Evolutionary conservation across 2,888 invertebrate genomes (phyloP), one percentile per base, ranked within the genome.

Genomic region (Gandaritis pyraliata): DNA sequence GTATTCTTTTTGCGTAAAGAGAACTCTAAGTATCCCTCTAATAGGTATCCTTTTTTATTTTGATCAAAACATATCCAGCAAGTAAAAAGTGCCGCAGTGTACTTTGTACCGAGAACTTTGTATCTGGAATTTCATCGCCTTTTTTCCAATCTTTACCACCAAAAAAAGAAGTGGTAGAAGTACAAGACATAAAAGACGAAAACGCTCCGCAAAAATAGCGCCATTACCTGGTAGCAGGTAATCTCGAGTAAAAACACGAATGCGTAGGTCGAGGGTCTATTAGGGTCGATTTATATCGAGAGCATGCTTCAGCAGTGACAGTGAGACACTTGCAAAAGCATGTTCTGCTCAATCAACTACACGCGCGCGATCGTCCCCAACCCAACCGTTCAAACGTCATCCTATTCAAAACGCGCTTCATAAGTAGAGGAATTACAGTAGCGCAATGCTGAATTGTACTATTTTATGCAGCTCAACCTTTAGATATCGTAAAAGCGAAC

Each of bases 201-300:
- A 46, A 39, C 29, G 10, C 12, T 39, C 39, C 38, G 30, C 30
- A 30, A 15, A 53, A 56, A 33, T 57, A 50, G 45, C 43, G 18
- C 33, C 33, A 36, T 43, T 50, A 36, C 43, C 41, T 33, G 49
- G 33, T 57, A 50, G 49, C 33, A 57, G 49, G 49, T 50, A 57
- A 47, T 50, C 33, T 57, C 13, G 18, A 43, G 43, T 47, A 55
- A 55, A 54, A 55, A 47, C 45, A 38, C 39, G 47, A 50, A 30
- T 43, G 49, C 18, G 43, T 50, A 23, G 49, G 50, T 45, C 36
- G 50, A 23, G n/a, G 30, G 48, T 39, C 29, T 55, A 39, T 39
- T 43, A 53, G 43, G 30, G 51, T 39, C 18, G 16, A 45, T 13
- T 5, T 45, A 16, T 13, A 51, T 29, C 15, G 43, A 8, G 16